Conservation (phyloP, 2,113 vertebrate species). For the Alethe diademata region DNA sequence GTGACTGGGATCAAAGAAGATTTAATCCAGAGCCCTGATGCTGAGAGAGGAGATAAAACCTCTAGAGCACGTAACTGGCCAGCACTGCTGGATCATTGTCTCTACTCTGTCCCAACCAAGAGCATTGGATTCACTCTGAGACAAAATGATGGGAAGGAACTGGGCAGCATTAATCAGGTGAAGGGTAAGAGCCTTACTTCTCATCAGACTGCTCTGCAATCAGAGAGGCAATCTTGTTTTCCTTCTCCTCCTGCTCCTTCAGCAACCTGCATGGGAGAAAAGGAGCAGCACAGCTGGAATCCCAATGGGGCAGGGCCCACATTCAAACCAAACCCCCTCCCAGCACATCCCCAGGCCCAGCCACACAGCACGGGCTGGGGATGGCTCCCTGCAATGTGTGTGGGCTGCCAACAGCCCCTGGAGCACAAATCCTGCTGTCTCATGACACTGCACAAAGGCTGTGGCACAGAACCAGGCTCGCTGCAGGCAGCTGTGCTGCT, state of each 20-base stretch:
- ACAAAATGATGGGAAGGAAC: not conserved
- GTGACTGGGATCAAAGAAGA: not conserved
- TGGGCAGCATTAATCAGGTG: not conserved
- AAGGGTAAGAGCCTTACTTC: slow-evolving; percentile 39
- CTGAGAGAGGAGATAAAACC: not conserved
- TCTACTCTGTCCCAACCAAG: not conserved
- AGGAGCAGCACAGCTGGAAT: not conserved
- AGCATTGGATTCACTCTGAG: fast-evolving
- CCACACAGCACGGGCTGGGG: not conserved
- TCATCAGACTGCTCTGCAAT: slow-evolving; percentile 75
- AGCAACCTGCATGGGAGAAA: slow-evolving; percentile 25
- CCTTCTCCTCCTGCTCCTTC: slow-evolving; percentile 74
- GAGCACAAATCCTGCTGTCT: not conserved
- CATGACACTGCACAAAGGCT: not conserved
- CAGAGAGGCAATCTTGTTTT: slow-evolving; percentile 69
- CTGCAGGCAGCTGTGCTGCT: not conserved
- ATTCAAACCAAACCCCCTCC: not conserved
- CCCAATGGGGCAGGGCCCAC: fast-evolving
- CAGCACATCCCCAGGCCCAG: not conserved
- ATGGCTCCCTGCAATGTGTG: fast-evolving
- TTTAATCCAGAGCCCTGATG: not conserved
- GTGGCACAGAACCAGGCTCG: not conserved
- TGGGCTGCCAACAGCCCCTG: fast-evolving
- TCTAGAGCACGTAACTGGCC: fast-evolving
- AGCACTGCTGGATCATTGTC: not conserved